A percentile compares a stretch with the other conserved stretches of the same genome.
Evolutionary conservation across 2,888 invertebrate genomes (phyloP).

Genomic region (Thereva unica): DNA sequence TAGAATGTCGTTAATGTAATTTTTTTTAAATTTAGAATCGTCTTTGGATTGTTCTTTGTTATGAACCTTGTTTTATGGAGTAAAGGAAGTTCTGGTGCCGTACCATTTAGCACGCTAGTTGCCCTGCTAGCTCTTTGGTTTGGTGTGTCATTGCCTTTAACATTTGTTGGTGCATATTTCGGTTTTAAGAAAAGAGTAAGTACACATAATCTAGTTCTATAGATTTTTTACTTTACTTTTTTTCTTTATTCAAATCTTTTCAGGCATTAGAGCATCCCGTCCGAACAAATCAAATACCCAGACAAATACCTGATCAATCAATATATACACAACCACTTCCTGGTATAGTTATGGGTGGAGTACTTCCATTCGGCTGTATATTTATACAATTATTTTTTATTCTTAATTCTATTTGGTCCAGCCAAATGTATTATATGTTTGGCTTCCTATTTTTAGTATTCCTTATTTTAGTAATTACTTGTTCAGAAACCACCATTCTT

Average conservation of each 20-base stretch:
- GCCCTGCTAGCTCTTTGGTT: conserved; percentile 96
- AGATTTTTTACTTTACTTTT: conserved; percentile 26
- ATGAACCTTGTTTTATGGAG: conserved; percentile 97
- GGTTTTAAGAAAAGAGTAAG: conserved; percentile 94
- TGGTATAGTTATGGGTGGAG: conserved; percentile 97
- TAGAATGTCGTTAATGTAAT: background rate
- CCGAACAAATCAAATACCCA: conserved; percentile 97
- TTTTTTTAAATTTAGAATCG: conserved; percentile 66
- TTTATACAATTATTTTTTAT: conserved; percentile 99
- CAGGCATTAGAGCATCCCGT: conserved; percentile 96
- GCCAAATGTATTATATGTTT: conserved; percentile 99
- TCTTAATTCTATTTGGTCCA: conserved; percentile 96
- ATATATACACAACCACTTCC: conserved; percentile 95
- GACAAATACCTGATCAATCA: conserved; percentile 98
- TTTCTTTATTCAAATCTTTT: conserved; percentile 46
- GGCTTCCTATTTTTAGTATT: conserved; percentile 98
- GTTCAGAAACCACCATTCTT: conserved; percentile 98
- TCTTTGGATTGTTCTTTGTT: conserved; percentile 95
- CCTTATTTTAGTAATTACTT: conserved; percentile 95
- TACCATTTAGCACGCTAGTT: conserved; percentile 94
- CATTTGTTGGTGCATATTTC: conserved; percentile 97
- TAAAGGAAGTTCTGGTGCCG: conserved; percentile 93
- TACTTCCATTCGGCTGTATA: conserved; percentile 95
- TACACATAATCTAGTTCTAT: conserved; percentile 40
- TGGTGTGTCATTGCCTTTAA: conserved; percentile 96